Conservation (phyloP, 2,888 invertebrate genomes). For the Eulithis prunata region DNA sequence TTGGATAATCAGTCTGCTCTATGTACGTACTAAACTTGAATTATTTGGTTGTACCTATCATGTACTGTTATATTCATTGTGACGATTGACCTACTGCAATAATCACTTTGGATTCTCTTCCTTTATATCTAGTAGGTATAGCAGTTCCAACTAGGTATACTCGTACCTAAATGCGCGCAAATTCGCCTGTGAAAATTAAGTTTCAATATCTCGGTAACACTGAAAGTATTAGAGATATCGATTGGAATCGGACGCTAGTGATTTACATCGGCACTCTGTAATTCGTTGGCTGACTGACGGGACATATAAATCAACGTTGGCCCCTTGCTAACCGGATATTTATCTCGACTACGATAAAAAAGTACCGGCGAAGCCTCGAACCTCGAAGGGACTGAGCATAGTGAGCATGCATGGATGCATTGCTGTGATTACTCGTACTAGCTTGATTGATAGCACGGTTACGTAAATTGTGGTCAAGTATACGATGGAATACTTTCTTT, state of each 20-base stretch:
- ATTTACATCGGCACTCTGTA: conserved; percentile 80
- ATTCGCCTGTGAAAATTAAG: no score
- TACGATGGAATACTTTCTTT: conserved; percentile 1
- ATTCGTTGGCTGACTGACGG: conserved; percentile 80
- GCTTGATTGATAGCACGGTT: conserved; percentile 38
- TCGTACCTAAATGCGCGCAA: no score
- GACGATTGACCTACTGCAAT: no score
- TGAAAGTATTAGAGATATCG: conserved; percentile 65
- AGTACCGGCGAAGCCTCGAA: conserved; percentile 53
- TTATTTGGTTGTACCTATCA: not conserved
- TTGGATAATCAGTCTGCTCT: not conserved
- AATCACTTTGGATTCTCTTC: no score
- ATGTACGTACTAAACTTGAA: not conserved
- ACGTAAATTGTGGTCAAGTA: conserved; percentile 9
- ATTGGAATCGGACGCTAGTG: conserved; percentile 67
- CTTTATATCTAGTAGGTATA: no score
- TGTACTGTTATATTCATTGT: no score
- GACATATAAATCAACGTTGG: conserved; percentile 81
- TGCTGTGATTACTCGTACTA: conserved; percentile 45
- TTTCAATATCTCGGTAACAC: conserved; percentile 8
- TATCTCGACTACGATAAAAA: conserved; percentile 74
- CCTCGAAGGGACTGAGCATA: conserved; percentile 48
- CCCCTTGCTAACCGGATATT: conserved; percentile 82
- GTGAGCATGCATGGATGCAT: conserved; percentile 49
- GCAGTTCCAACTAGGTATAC: no score